Evolutionary conservation across 2,113 vertebrate genomes (phyloP).

Genomic region (Oryzias javanicus): DNA sequence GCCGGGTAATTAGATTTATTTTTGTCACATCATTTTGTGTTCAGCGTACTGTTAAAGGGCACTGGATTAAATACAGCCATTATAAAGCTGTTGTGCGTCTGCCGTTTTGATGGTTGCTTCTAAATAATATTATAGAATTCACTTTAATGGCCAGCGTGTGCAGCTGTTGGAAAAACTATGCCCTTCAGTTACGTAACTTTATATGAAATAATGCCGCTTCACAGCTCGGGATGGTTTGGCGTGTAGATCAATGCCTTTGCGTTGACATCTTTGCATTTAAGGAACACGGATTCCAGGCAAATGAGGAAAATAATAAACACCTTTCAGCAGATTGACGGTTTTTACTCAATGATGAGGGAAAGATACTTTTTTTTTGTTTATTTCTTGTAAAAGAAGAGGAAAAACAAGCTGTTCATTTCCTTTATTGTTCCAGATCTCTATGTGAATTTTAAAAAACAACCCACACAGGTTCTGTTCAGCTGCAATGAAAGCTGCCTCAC

Average conservation of each 20-base stretch:
- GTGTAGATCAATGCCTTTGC: constrained; percentile 13
- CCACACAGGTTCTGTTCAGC: no score
- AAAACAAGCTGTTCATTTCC: no score
- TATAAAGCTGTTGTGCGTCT: constrained; percentile 61
- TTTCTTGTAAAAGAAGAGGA: no score
- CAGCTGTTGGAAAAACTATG: constrained; percentile 27
- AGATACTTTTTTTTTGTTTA: no score
- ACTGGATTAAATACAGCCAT: constrained; percentile 60
- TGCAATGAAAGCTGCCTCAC: no score
- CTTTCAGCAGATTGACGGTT: neutral
- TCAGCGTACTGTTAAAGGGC: constrained; percentile 65
- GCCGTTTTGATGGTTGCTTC: constrained; percentile 52
- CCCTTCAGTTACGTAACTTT: constrained; percentile 34
- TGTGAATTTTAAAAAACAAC: no score
- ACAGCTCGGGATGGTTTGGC: constrained; percentile 13
- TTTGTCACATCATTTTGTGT: constrained; percentile 66
- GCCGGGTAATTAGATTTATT: constrained; percentile 71
- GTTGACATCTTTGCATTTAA: constrained; percentile 1
- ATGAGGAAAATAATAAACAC: neutral
- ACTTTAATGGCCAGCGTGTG: constrained; percentile 55
- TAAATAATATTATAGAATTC: constrained; percentile 48
- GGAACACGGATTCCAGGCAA: constrained; percentile 1
- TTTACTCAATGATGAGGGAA: neutral
- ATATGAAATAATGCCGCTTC: constrained; percentile 38
- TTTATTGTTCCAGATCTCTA: no score